Conservation (phyloP, 2,113 vertebrate species). For the Delphinapterus leucas region DNA sequence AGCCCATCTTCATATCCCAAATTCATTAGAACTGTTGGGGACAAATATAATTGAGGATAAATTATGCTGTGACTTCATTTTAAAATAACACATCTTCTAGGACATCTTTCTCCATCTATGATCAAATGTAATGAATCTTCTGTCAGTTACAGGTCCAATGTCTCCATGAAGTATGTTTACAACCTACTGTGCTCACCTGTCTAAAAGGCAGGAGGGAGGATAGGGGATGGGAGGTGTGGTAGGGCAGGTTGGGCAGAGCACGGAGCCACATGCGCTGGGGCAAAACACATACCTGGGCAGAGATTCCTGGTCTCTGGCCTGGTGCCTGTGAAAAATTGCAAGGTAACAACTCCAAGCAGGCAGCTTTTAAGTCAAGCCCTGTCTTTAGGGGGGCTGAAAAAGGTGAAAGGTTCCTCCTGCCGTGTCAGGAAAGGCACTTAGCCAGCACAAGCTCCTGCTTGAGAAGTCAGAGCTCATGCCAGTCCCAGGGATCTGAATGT, state of each 20-base stretch:
- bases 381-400: not conserved
- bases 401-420: not conserved
- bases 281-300: not conserved
- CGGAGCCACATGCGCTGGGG: not conserved
- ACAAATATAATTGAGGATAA: conserved; percentile 14
- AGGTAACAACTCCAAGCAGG: not conserved
- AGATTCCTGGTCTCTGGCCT: not conserved
- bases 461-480: not conserved
- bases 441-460: not conserved
- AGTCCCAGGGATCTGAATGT: not conserved
- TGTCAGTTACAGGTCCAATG: conserved; percentile 11
- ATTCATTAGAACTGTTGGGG: not conserved
- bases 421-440: not conserved
- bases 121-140: conserved; percentile 17
- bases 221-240: too few relatives aligned
- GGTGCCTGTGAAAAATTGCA: not conserved
- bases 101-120: not conserved
- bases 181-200: not conserved
- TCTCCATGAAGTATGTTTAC: not conserved
- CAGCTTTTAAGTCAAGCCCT: not conserved
- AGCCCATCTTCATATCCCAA: not conserved
- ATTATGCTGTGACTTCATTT: not conserved
- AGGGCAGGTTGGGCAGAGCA: not conserved
- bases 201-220: not conserved
- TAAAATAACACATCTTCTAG: not conserved